Percentiles rank a stretch among this genome's conserved stretches.
These are phyloP conservation scores for Brevimyrus niger DNA, from an alignment of 2,113 vertebrate genomes.

Conservation along the genomic window DNA sequence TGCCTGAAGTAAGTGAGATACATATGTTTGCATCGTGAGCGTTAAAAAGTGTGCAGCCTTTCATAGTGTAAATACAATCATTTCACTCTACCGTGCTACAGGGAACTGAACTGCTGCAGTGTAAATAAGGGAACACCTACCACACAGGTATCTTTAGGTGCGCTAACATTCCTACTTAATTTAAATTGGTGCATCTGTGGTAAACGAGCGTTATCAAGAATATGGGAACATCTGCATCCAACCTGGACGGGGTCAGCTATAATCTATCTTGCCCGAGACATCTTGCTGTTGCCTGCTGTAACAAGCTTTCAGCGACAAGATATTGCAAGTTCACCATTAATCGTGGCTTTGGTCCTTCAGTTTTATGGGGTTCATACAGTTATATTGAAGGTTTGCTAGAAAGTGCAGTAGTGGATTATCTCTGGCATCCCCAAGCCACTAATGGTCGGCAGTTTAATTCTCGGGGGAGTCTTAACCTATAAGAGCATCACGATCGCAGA, in stretches of 20 bases:
- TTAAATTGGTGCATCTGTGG: neutral
- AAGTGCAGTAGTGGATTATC: neutral
- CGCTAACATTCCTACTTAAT: neutral
- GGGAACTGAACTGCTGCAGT: neutral
- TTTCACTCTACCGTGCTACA: neutral
- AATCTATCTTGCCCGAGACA: neutral
- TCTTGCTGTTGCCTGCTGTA: neutral
- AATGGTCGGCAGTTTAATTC: neutral
- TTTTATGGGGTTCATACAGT: neutral
- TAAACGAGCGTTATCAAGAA: neutral
- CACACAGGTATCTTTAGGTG: neutral
- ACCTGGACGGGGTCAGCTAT: neutral
- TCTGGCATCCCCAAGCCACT: neutral
- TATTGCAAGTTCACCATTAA: neutral
- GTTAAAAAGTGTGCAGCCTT: neutral
- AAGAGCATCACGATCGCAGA: neutral
- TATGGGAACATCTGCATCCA: neutral
- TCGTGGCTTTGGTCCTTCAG: neutral
- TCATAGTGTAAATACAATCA: neutral
- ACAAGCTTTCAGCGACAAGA: neutral
- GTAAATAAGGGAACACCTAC: neutral
- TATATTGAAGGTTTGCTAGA: neutral
- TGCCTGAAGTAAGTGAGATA: neutral
- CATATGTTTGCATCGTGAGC: neutral
- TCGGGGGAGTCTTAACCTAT: neutral